Percentiles rank a stretch among this genome's conserved stretches.
Evolutionary conservation across 2,113 vertebrate species (phyloP).

Genomic region (Hiodon tergisus): DNA sequence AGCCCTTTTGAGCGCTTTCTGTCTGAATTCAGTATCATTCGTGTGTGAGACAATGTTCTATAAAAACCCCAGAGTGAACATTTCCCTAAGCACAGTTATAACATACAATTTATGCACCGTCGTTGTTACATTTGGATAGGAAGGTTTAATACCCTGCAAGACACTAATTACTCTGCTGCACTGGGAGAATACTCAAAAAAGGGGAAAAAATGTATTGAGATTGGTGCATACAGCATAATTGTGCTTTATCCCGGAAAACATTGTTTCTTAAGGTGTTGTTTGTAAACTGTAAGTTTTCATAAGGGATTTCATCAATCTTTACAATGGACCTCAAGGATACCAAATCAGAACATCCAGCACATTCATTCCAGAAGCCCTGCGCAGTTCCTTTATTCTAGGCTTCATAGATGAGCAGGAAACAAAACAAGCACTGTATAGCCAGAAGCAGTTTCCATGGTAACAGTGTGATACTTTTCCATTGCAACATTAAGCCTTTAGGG

Average conservation of each 20-base stretch:
- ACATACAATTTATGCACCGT: neutral
- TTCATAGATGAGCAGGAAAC: neutral
- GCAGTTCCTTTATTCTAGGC: neutral
- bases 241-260: neutral
- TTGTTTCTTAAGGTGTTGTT: neutral
- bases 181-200: neutral
- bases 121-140: neutral
- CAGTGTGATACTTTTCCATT: slow-evolving; percentile 21
- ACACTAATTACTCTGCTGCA: neutral
- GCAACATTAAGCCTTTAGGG: slow-evolving; percentile 3
- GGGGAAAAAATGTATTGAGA: neutral
- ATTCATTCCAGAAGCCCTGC: neutral
- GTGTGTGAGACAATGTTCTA: neutral
- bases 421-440: neutral
- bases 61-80: no score
- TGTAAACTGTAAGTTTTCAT: slow-evolving; percentile 19
- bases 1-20: neutral
- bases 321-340: neutral
- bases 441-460: slow-evolving; percentile 40
- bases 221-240: neutral
- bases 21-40: neutral
- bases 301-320: slow-evolving; percentile 31
- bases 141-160: neutral
- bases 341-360: slow-evolving; percentile 7
- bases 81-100: neutral